phyloP scores from a whole-genome alignment of 2,797 vertebrate genomes.

The Sebastes steindachneri region DNA sequence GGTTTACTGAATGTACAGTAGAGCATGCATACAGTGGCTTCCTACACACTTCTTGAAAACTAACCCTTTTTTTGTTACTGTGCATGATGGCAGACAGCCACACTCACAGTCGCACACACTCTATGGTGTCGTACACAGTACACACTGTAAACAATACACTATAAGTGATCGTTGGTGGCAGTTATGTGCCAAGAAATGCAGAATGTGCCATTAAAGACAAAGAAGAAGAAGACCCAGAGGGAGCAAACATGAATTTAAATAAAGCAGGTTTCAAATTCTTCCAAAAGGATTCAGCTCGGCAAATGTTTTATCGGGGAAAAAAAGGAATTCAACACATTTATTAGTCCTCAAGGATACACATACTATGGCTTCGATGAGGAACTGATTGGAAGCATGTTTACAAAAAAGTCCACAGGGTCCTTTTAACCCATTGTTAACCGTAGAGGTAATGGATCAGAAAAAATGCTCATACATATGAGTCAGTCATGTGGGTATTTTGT shows the following conservation, averaged over 20 bases:
- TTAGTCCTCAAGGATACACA: not conserved
- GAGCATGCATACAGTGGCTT: no score
- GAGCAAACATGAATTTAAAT: not conserved
- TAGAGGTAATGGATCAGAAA: not conserved
- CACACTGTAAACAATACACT: no score
- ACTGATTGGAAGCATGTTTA: not conserved
- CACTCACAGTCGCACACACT: no score
- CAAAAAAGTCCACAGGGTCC: not conserved
- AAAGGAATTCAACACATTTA: not conserved
- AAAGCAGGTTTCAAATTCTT: not conserved
- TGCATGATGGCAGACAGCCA: no score
- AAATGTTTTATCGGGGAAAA: not conserved
- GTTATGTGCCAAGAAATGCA: not conserved
- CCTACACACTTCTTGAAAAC: no score
- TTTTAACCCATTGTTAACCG: not conserved
- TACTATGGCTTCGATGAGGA: not conserved
- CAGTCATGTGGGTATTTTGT: not conserved
- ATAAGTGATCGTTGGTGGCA: no score
- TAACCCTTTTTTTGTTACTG: no score
- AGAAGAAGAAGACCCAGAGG: not conserved
- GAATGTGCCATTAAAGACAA: not conserved
- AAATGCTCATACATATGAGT: not conserved
- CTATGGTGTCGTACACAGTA: no score
- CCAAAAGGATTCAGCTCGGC: not conserved
- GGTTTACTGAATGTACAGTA: no score